Base-by-base conservation (phyloP, 2,797 vertebrate genomes). In the Fistularia tabacaria region DNA sequence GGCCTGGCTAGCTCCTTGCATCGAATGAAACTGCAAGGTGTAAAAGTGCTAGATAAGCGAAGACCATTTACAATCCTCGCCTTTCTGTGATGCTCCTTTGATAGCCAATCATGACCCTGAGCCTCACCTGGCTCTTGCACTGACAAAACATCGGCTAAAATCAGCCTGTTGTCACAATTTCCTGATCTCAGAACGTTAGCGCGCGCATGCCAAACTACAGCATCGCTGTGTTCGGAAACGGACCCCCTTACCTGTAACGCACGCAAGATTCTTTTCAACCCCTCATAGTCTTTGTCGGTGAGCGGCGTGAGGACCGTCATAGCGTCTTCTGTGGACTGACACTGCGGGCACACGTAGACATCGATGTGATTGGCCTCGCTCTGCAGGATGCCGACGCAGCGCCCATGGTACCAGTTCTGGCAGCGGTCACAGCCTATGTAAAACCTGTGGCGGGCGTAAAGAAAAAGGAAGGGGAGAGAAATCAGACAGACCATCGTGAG, bases 361-460 rank as follows among this genome's bases (percentile, higher is more conserved):
- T 99, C 97, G 61, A 99, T 99, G 86, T 96, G 94, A 14, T 92
- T 96, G 40, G 97, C 97, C 86, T 99, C 97, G 15, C 97, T 98
- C 77, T 98, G 97, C 69, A 99, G 86, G 76, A 98, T 98, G 85
- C 97, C 97, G 72, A 98, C 96, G 3, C 97, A 99, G 83, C 97
- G 95, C 52, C 97, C 97, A 3, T 99, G 97, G 87, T 96, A 99
- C 97, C 97, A 99, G 86, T 98, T 99, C 90, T 99, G 97, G 80
- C 97, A 99, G 49, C 95, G 94, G 81, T 99, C 97, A 11, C 96
- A 98, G 86, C 97, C 97, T 42, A 99, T 99, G 85, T 98, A 99
- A 82, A 98, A 99, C 83, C 97, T 99, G 89, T 0, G 13, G 48
- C 7, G 4, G 12, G 7, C 14, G 7, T 49, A 0, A 38, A 47